Percentiles rank a stretch among this genome's conserved stretches.
phyloP scores from a whole-genome alignment of 2,888 invertebrate species.

The Leptopterna dolabrata region DNA sequence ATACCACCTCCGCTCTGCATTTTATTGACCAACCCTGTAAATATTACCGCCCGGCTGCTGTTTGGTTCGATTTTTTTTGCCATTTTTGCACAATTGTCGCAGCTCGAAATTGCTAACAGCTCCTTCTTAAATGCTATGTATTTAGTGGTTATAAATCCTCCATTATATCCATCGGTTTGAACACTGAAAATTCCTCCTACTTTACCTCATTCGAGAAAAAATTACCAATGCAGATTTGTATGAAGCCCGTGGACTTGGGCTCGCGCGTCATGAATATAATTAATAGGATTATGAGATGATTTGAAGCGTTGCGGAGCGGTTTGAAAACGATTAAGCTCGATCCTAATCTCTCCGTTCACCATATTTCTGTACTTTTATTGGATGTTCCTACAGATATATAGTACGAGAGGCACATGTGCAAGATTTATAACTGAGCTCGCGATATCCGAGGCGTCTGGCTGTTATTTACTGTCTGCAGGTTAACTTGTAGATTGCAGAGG shows the following conservation, averaged over 20 bases:
- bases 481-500: too few species aligned
- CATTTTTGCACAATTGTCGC: not conserved
- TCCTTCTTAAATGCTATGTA: not conserved
- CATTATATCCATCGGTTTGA: not conserved
- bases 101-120: not conserved
- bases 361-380: not conserved
- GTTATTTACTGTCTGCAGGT: not conserved
- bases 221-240: conserved; percentile 3
- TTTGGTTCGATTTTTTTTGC: not conserved
- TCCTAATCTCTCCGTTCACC: not conserved
- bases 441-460: not conserved
- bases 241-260: not conserved
- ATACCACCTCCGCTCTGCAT: not conserved
- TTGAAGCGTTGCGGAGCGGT: not conserved
- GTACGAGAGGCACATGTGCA: not conserved
- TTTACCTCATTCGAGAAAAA: not conserved
- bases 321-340: not conserved
- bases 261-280: conserved; percentile 2
- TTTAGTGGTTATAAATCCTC: not conserved
- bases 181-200: not conserved
- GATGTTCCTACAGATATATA: not conserved
- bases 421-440: not conserved
- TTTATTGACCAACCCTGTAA: not conserved
- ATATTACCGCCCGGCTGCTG: not conserved
- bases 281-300: not conserved